Base-by-base conservation (phyloP, 1,140 invertebrate species). In the Pogonomyrmex barbatus region DNA sequence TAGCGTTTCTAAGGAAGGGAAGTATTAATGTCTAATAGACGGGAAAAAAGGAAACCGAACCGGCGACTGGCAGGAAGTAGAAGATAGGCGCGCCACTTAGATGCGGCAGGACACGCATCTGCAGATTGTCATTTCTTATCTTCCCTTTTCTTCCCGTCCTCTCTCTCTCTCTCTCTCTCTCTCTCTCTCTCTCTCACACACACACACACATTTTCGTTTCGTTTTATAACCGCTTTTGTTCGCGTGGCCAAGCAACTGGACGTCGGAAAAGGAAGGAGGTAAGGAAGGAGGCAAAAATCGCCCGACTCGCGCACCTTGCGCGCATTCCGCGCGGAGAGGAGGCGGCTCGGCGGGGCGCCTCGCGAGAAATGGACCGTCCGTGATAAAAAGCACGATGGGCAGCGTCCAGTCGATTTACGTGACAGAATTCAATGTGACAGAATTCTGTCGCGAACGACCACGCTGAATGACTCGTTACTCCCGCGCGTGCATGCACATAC, bases 221-320 rank as follows among this genome's bases (percentile, higher is more conserved):
- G 67, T 50, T 42, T 42, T 58, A 47, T 65, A 56, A 52, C 60
- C 47, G 36, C 60, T 30, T 73, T 83, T 30, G 52, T 68, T 86
- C 78, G 10, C 58, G 30, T 45, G 73, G 36, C 6, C 60, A 9
- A 39, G 24, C 24, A 24, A 24, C 24, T 17, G 77, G 42, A 24
- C 52, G 30, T 45, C 39, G 42, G 54, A 45, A 45, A 73, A 24
- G 67, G 42, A 42, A 30, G 39, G 36, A 70, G 79, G 56, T 47
- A n/a, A n/a, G n/a, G n/a, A n/a, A n/a, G n/a, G n/a, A n/a, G n/a
- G 54, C 54, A 83, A 73, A 82, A 82, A 82, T 82, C 39, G 65
- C 24, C 24, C 58, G 76, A 79, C 17, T 78, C 33, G 60, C 45
- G 45, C 60, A 30, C 42, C 30, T 77, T 30, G 36, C 50, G 17